Percentiles rank a stretch among this genome's conserved stretches.
phyloP scores from a whole-genome alignment of 2,113 vertebrate species.

The Oryzias celebensis region DNA sequence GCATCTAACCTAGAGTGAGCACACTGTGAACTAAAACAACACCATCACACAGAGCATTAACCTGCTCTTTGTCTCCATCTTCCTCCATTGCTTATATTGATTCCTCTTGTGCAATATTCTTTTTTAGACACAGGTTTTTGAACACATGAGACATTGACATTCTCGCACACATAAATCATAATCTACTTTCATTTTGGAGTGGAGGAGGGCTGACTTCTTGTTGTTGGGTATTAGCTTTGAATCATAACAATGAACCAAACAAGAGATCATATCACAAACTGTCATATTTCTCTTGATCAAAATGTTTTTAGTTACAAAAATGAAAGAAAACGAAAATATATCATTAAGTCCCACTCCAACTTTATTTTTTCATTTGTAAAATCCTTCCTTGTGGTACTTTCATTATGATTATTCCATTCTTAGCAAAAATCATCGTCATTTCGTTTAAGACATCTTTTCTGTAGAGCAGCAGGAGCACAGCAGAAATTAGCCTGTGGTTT shows the following conservation, averaged over 20 bases:
- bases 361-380: too few species aligned
- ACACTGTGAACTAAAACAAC: constrained; percentile 28
- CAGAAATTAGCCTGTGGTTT: too few species aligned
- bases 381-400: too few species aligned
- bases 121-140: background rate
- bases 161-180: background rate
- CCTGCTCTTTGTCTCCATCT: constrained; percentile 38
- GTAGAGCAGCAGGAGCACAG: too few species aligned
- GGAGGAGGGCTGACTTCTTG: background rate
- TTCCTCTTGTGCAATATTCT: constrained; percentile 13
- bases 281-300: too few species aligned
- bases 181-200: background rate
- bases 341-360: too few species aligned
- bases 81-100: constrained; percentile 24
- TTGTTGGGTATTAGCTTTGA: background rate
- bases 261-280: too few species aligned
- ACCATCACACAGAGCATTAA: constrained; percentile 23
- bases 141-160: constrained; percentile 2
- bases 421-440: too few species aligned
- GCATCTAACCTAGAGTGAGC: constrained; percentile 21
- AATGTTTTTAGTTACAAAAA: too few species aligned
- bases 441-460: too few species aligned
- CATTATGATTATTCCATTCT: too few species aligned
- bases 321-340: too few species aligned
- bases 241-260: background rate